phyloP scores from a whole-genome alignment of 2,113 vertebrate species.

The Physeter macrocephalus region DNA sequence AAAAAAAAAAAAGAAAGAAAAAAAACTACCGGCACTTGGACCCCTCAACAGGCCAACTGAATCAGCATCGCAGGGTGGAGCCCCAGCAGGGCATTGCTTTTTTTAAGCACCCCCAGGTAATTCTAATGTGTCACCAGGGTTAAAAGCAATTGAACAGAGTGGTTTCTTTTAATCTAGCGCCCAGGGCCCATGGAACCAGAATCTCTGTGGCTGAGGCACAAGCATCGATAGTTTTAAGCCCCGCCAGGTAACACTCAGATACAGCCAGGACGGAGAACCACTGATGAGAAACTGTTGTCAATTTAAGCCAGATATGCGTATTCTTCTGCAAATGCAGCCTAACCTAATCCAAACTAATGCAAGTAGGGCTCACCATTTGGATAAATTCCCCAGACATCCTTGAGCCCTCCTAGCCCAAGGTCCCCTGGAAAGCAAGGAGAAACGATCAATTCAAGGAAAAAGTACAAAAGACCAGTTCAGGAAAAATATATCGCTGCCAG shows the following conservation, averaged over 20 bases:
- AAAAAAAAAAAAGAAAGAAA: too few species aligned
- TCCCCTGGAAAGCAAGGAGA: neutral
- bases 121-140: neutral
- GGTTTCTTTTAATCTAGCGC: neutral
- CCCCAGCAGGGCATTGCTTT: neutral
- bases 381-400: neutral
- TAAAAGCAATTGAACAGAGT: neutral
- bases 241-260: neutral
- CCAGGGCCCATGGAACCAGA: neutral
- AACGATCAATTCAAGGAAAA: constrained; percentile 16
- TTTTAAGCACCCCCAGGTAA: neutral
- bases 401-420: neutral
- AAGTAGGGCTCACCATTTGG: neutral
- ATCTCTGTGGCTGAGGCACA: neutral
- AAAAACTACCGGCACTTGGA: neutral
- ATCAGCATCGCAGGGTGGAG: neutral
- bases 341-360: neutral
- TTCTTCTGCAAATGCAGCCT: neutral
- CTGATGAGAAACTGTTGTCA: neutral
- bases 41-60: neutral
- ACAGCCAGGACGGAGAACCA: neutral
- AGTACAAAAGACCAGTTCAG: neutral
- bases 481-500: neutral
- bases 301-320: neutral
- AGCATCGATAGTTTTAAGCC: neutral